Percentiles rank a stretch among this genome's conserved stretches.
These are phyloP conservation scores for Patagioenas fasciata DNA, from an alignment of 2,113 vertebrate species.

Conservation along the genomic window DNA sequence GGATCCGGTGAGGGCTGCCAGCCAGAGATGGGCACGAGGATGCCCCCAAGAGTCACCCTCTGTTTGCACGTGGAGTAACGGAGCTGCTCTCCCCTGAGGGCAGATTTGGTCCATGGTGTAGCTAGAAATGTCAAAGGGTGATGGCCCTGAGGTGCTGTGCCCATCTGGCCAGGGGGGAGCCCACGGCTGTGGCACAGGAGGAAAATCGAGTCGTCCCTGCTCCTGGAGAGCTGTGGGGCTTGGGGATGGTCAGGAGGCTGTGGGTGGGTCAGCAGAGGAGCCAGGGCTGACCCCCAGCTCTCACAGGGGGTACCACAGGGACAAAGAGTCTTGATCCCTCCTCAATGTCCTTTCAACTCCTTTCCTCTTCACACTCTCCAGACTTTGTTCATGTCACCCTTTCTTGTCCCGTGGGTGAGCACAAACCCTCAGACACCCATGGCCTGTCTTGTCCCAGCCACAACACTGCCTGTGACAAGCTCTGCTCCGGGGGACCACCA, in stretches of 20 bases:
- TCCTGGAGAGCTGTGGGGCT: not conserved
- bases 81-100: not conserved
- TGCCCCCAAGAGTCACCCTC: not conserved
- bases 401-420: not conserved
- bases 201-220: not conserved
- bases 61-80: fast-evolving
- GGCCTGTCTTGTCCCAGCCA: not conserved
- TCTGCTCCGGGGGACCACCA: not conserved
- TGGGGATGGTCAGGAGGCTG: not conserved
- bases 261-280: fast-evolving
- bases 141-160: fast-evolving
- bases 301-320: not conserved
- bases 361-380: not conserved
- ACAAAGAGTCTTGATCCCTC: not conserved
- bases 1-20: not conserved
- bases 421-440: not conserved
- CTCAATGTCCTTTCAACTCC: not conserved
- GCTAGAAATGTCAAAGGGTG: not conserved
- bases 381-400: not conserved
- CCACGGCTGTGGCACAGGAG: not conserved
- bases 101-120: not conserved
- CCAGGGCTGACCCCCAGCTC: not conserved
- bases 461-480: not conserved
- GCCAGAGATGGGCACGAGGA: not conserved
- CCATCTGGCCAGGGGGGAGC: not conserved